phyloP scores from a whole-genome alignment of 1,140 invertebrate species.

The Dinoponera quadriceps region DNA sequence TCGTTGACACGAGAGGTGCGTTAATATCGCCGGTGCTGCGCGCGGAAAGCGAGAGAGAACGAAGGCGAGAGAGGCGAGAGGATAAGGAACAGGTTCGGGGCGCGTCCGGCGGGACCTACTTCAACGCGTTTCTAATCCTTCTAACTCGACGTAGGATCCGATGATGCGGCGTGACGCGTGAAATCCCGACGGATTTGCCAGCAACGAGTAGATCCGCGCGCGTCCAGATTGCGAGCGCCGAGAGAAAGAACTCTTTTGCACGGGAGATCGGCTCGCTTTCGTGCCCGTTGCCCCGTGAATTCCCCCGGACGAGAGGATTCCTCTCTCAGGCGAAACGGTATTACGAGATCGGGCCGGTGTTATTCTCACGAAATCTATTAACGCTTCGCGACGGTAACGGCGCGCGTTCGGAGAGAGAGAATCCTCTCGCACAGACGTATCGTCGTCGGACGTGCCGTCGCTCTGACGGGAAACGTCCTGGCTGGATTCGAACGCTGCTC shows the following conservation, averaged over 20 bases:
- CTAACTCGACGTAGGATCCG: constrained; percentile 76
- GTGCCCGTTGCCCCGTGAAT: not conserved
- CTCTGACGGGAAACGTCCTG: too few relatives aligned
- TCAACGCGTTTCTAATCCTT: constrained; percentile 77
- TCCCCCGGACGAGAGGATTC: not conserved
- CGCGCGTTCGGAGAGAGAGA: too few relatives aligned
- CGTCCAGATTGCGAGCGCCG: constrained; percentile 16
- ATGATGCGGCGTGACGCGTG: constrained; percentile 80
- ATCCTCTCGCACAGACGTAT: too few relatives aligned
- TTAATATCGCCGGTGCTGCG: too few relatives aligned
- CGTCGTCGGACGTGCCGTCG: not conserved
- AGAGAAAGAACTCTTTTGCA: not conserved
- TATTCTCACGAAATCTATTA: constrained; percentile 15
- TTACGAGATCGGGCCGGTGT: constrained; percentile 2
- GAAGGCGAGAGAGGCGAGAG: constrained; percentile 36
- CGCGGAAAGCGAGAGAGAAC: not conserved
- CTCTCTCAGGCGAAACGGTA: constrained; percentile 19
- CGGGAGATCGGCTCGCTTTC: constrained; percentile 30
- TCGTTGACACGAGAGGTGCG: too few relatives aligned
- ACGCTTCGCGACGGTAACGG: not conserved
- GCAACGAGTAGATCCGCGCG: constrained; percentile 62
- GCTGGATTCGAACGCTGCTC: not conserved
- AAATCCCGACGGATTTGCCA: constrained; percentile 76
- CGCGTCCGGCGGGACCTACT: constrained; percentile 64
- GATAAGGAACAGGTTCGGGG: not conserved